phyloP scores from a whole-genome alignment of 2,113 vertebrate genomes.

The Mormyrus lacerda region DNA sequence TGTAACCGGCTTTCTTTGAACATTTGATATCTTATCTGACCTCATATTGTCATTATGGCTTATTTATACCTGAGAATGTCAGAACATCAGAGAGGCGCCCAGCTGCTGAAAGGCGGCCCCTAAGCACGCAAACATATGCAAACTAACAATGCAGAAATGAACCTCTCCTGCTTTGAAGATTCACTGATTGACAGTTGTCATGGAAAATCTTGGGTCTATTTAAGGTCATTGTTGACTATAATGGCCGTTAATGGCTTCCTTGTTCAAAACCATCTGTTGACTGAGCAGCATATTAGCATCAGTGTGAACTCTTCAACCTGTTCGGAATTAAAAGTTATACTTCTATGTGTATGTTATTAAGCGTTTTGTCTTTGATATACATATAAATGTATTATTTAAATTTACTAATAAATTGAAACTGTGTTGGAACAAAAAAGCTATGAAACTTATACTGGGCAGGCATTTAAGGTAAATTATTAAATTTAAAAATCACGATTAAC shows the following conservation, averaged over 20 bases:
- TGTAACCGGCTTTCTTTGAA: not conserved
- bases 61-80: constrained; percentile 47
- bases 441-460: not conserved
- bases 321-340: not conserved
- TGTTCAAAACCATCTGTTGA: not conserved
- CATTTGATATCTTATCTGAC: not conserved
- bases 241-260: not conserved
- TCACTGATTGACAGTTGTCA: not conserved
- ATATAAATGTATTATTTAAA: not conserved
- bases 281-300: not conserved
- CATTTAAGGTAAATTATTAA: not conserved
- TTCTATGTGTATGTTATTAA: not conserved
- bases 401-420: not conserved
- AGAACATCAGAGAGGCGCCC: constrained; percentile 34
- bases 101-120: constrained; percentile 26
- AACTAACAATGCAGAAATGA: not conserved
- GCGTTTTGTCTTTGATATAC: not conserved
- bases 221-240: constrained; percentile 5
- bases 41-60: constrained; percentile 24
- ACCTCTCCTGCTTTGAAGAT: not conserved
- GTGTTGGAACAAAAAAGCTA: not conserved
- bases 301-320: not conserved
- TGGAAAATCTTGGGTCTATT: constrained; percentile 18
- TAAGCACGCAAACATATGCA: constrained; percentile 27
- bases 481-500: not conserved